These are phyloP conservation scores for Gallinago solitaria DNA, from an alignment of 2,797 vertebrate genomes.

Conservation along the genomic window DNA sequence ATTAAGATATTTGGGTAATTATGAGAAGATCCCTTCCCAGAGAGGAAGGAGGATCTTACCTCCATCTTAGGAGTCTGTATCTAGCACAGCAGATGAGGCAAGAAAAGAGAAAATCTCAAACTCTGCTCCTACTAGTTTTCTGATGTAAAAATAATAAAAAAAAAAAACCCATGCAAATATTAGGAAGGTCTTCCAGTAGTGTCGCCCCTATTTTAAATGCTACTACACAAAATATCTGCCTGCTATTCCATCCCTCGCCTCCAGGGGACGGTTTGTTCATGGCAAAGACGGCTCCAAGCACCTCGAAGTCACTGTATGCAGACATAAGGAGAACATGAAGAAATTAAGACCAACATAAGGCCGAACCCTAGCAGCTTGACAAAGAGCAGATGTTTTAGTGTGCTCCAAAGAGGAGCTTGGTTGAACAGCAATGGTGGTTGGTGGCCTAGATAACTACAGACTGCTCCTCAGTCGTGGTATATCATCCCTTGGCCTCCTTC, in stretches of 20 bases:
- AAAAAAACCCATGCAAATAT: background rate
- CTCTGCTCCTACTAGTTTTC: background rate
- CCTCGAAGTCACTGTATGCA: background rate
- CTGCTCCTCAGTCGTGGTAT: background rate
- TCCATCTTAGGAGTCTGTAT: background rate
- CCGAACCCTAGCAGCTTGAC: background rate
- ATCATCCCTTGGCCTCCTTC: background rate
- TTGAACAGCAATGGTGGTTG: background rate
- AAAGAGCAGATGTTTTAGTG: background rate
- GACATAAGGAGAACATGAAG: fast-evolving
- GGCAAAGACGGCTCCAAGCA: background rate
- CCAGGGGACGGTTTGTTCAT: background rate
- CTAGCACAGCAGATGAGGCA: background rate
- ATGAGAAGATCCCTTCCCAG: background rate
- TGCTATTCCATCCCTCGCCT: background rate
- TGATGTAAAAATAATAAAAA: background rate
- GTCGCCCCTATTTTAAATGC: background rate
- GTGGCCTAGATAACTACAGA: background rate
- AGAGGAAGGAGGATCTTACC: background rate
- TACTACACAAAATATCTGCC: background rate
- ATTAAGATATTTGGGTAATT: background rate
- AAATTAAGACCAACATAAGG: background rate
- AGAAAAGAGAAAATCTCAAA: background rate
- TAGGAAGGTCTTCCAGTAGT: fast-evolving
- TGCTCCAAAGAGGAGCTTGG: background rate